A percentile compares a stretch with the other conserved stretches of the same genome.
Conservation (phyloP, 2,113 vertebrate species). For the Lepus europaeus region DNA sequence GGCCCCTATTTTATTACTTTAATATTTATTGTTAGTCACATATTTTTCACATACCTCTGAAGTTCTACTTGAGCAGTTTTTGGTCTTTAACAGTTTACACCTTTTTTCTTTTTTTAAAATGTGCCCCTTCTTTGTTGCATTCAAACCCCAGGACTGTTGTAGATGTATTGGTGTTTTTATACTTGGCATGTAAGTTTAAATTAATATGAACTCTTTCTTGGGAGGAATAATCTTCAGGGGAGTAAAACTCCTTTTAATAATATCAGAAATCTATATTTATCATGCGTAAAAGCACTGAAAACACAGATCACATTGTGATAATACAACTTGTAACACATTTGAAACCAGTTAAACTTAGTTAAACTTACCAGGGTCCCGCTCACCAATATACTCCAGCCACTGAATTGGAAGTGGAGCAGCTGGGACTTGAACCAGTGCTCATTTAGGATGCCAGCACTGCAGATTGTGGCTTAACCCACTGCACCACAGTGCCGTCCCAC, state of each 20-base stretch:
- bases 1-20: neutral
- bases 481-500: too few relatives aligned
- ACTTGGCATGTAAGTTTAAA: neutral
- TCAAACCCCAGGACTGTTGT: neutral
- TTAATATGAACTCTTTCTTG: neutral
- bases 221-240: neutral
- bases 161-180: neutral
- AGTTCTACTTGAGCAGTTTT: neutral
- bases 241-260: neutral
- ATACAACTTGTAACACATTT: too few relatives aligned
- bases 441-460: too few relatives aligned
- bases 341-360: too few relatives aligned
- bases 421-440: too few relatives aligned
- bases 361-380: neutral
- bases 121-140: neutral
- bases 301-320: neutral
- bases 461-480: too few relatives aligned
- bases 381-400: neutral
- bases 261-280: neutral
- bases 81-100: neutral
- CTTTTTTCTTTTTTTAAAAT: neutral
- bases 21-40: neutral
- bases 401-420: too few relatives aligned
- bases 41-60: neutral
- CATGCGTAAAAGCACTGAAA: neutral